Evolutionary conservation across 1,140 invertebrate species (phyloP), one percentile per base, ranked within the genome.

Genomic region (Papilio glaucus): DNA sequence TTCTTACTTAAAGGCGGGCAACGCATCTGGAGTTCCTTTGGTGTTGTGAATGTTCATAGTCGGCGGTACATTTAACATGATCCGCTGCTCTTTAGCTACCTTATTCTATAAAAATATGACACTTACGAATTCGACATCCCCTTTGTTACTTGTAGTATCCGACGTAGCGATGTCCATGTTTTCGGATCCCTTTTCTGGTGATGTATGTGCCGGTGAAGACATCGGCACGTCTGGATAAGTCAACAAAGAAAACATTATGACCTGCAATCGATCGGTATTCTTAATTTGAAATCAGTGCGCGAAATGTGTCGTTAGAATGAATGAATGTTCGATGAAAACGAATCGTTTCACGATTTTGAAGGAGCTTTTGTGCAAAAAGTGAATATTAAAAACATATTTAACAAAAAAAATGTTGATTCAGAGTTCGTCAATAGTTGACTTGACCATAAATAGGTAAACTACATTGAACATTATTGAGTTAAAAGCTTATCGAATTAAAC

Each of bases 161-260:
- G 78, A 45, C 12, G 75, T 76, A n/a, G 74, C 68, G 53, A 79
- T 77, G 0, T 88, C 85, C 82, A 87, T 86, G 39, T 61, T 84
- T 33, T 89, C 87, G 0, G 70, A 63, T 0, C 65, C 80, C 6
- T 84, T 79, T 29, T 88, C 85, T 0, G 53, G 39, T 13, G 76
- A 72, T 0, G 74, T 71, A n/a, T 73, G 45, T 9, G 70, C 61
- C 6, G 80, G 80, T 33, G 81, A 71, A 4, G 79, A 65, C 13
- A 80, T 57, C 68, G 71, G 67, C 39, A 73, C 78, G 84, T 82
- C 88, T 86, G 83, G 67, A 80, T 57, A 82, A 84, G 74, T 86
- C 80, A 72, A 78, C 72, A 29, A 72, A 33, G 37, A 39, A n/a
- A 82, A 1, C 5, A 12, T 53, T 4, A 24, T 57, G 24, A 57